Conservation (phyloP, 2,888 invertebrate genomes). For the Mythimna loreyi region DNA sequence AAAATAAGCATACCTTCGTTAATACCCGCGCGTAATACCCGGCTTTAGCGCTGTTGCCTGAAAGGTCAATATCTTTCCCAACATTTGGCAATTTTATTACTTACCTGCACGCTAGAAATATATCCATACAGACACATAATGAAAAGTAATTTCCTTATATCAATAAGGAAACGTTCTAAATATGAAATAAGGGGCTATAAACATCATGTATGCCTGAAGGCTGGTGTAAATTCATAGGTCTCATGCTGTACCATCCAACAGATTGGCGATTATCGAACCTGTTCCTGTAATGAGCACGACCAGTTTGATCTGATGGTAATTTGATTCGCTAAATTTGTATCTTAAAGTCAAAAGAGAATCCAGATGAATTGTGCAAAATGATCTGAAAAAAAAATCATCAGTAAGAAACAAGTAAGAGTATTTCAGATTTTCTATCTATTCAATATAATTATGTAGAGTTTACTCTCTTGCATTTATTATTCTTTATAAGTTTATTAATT, state of each 20-base stretch:
- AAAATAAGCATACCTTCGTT: too few species aligned
- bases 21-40: too few species aligned
- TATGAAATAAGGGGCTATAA: slow-evolving; percentile 48
- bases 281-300: slow-evolving; percentile 31
- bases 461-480: too few species aligned
- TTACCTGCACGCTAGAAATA: background rate
- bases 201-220: slow-evolving; percentile 53
- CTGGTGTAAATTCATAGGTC: slow-evolving; percentile 54
- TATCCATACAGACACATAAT: slow-evolving; percentile 11
- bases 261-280: slow-evolving; percentile 47
- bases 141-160: slow-evolving; percentile 50
- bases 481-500: too few species aligned
- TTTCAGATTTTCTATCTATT: too few species aligned
- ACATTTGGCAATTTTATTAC: background rate
- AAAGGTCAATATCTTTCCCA: too few species aligned
- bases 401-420: too few species aligned
- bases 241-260: slow-evolving; percentile 35
- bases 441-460: too few species aligned
- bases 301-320: slow-evolving; percentile 6
- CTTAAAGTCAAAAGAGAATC: background rate
- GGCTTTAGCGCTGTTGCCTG: too few species aligned
- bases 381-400: too few species aligned
- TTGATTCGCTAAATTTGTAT: slow-evolving; percentile 4
- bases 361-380: too few species aligned
- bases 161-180: slow-evolving; percentile 54